These are phyloP conservation scores for Chymomyza caudatula DNA, from an alignment of 2,888 invertebrate genomes.

Conservation along the genomic window DNA sequence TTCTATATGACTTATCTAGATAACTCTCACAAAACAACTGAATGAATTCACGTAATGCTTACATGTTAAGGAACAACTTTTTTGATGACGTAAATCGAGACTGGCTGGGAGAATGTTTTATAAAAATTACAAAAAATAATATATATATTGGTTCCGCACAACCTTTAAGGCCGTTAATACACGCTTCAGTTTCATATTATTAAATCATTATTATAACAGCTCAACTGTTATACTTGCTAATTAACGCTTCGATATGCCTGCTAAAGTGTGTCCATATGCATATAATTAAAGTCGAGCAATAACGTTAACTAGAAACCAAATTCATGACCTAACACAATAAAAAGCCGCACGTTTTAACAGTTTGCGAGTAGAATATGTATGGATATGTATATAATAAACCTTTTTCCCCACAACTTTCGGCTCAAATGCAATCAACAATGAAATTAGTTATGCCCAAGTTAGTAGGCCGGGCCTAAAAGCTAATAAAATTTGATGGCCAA, in stretches of 20 bases:
- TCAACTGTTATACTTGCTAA: not conserved
- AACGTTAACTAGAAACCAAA: slow-evolving; percentile 19
- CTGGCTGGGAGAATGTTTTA: no score
- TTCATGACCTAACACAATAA: slow-evolving; percentile 55
- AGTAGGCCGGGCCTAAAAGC: not conserved
- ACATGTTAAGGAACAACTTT: no score
- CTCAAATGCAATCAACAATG: slow-evolving; percentile 7
- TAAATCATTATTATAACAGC: not conserved
- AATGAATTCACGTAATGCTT: no score
- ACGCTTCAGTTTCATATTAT: no score
- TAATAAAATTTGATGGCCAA: not conserved
- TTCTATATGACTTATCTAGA: no score
- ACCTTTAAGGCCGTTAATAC: no score
- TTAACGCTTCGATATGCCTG: not conserved
- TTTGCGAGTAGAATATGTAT: not conserved
- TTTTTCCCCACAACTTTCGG: not conserved
- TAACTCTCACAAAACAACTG: no score
- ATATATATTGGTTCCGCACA: no score
- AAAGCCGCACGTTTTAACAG: not conserved
- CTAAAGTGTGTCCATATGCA: not conserved
- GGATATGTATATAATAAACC: not conserved
- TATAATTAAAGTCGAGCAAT: not conserved
- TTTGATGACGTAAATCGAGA: no score
- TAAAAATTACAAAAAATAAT: no score
- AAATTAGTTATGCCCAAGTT: not conserved